Base-by-base conservation (phyloP, 2,113 vertebrate species). In the Xenopus tropicalis region DNA sequence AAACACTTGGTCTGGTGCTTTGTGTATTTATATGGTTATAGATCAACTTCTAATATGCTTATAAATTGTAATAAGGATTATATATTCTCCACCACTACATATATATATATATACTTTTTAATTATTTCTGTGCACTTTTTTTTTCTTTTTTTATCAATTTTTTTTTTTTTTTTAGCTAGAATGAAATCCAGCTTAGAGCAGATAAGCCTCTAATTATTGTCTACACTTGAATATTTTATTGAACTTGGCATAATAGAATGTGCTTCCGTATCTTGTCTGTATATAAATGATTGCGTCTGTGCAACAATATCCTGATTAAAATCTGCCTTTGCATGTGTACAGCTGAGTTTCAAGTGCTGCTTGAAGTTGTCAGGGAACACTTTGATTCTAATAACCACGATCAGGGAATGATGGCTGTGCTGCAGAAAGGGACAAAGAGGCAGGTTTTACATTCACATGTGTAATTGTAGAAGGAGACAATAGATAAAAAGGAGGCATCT, bases 281-380 rank as follows among this genome's bases (percentile, higher is more conserved):
- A 29, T 24, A 52, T 19, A 52, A 59, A 20, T 62, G 46, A 62
- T n/a, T 63, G 24, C 20, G 14, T 52, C 51, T 63, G 13, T 65
- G 20, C 23, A 61, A 70, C 16, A 65, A 72, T 71, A 46, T 11
- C 48, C 20, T 72, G 48, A 72, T 22, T 65, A 24, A 59, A 43
- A 54, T 66, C 52, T 46, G 19, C 46, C 54, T 58, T 72, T 22
- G 3, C 37, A 43, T 66, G 62, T 14, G 46, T 19, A 11, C 51
- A 57, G 65, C 3, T 76, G 24, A 58, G 59, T 73, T 77, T 4
- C 24, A 74, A 1, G n/a, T 78, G 11, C 61, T 80, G 4, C 24
- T 72, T 74, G n/a, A 42, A 77, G 43, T 22, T 7, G 66, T 77
- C 65, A 24, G 71, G 57, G 11, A 74, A 11, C 20, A 66, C 80